Base-by-base conservation (phyloP, 2,888 invertebrate species). In the Cactoblastis cactorum region DNA sequence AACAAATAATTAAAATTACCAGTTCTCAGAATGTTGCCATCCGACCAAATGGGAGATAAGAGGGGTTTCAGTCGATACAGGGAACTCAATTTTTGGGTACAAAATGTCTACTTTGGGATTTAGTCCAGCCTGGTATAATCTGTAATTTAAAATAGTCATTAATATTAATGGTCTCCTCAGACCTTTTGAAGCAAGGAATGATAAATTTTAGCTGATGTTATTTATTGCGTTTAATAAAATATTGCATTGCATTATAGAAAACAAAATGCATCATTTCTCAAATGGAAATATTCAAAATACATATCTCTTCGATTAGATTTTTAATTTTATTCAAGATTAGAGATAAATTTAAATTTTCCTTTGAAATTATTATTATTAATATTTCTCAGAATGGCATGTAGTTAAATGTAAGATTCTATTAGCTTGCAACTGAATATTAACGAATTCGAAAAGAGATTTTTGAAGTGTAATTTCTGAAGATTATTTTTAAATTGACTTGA, bases 61-160 rank as follows among this genome's bases (percentile, higher is more conserved):
- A 0, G 95, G 93, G 0, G 97, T 97, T 38, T 94, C 94, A n/a
- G 94, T 91, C 3, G 95, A 93, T 0, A 97, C 97, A 0, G 97
- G 97, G 66, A 91, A 96, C 48, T 92, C 65, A 0, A 95, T 84
- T 45, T 83, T 75, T 0, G 95, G 94, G 71, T 95, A 97, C 9
- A 98, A 77, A 12, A 91, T 91, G 3, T 93, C 84, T 3, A 96
- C 77, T 61, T 93, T 90, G 0, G 95, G 91, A 55, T 94, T 92
- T 11, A 93, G 73, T 1, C 97, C 97, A 51, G 88, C 85, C 58
- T 92, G 90, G 71, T 93, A 97, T 46, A 97, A 77, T 63, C 94
- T 95, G 58, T 52, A 71, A 69, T 35, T 48, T 48, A 37, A 48
- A 47, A 34, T 19, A 24, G 12, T 11, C 2, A 35, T 47, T 49